Evolutionary conservation across 2,113 vertebrate species (phyloP), one percentile per base, ranked within the genome.

Genomic region (Catharus bicknelli): DNA sequence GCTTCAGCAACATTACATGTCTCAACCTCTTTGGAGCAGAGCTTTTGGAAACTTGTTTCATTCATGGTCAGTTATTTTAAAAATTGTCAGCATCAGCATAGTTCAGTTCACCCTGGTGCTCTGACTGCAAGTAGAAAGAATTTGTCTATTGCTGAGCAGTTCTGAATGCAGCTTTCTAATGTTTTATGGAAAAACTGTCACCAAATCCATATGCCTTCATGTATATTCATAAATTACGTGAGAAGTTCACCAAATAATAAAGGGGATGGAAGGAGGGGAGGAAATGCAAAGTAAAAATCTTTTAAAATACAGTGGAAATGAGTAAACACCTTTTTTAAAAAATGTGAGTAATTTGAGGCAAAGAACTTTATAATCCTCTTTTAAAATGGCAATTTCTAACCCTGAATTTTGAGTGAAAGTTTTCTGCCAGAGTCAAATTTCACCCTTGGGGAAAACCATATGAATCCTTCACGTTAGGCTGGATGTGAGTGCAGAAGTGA

Each of bases 1-100:
- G 8, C 21, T 84, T 74, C 64, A 54, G 22, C 25, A 54, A 6
- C 9, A 11, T 11, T 42, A 30, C 0, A 0, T 15, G 8, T 29
- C 45, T 79, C 47, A 54, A 3, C 7, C 8, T 55, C 43, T 55
- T 50, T 1, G 3, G 20, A 70, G 38, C 9, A 67, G 27, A 81
- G 14, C 11, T 92, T 86, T 51, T 30, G 19, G 36, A 64, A 64
- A 47, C 16, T 43, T 6, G 1, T 27, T 83, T 66, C 13, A 7
- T n/a, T 72, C 42, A 23, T 11, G 9, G 25, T 63, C 34, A 27
- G 8, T 76, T 45, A 26, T 27, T 75, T 81, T 0, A 5, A 48
- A 84, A 61, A 13, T 10, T 7, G 13, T 53, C 57, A 53, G 36
- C 9, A 2, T 2, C 62, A 47, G 10, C 6, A 1, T 17, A 75